phyloP scores from a whole-genome alignment of 2,888 invertebrate genomes.

The Xylophagus ater region DNA sequence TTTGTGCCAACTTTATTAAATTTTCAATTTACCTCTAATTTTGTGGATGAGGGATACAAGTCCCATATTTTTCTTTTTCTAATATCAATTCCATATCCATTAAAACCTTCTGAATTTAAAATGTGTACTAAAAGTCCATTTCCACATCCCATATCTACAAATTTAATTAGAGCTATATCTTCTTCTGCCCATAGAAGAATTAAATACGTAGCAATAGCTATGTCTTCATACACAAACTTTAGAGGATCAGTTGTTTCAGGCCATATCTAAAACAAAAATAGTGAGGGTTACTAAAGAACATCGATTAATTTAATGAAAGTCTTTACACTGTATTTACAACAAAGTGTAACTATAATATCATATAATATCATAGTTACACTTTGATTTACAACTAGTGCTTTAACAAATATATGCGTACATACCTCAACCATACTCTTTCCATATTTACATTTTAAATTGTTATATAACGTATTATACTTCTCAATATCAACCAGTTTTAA shows the following conservation, averaged over 20 bases:
- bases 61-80: constrained; percentile 83
- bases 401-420: constrained; percentile 17
- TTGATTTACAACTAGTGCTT: neutral
- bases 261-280: constrained; percentile 63
- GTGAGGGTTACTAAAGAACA: no score
- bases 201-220: constrained; percentile 85
- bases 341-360: no score
- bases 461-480: constrained; percentile 60
- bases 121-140: constrained; percentile 90
- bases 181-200: constrained; percentile 62
- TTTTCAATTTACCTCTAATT: constrained; percentile 35
- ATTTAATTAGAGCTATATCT: constrained; percentile 44
- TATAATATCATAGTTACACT: no score
- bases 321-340: no score
- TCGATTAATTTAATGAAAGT: no score
- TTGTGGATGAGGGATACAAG: constrained; percentile 52
- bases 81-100: constrained; percentile 74
- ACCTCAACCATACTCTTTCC: constrained; percentile 61
- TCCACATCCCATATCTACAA: constrained; percentile 95
- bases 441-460: constrained; percentile 65
- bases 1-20: neutral
- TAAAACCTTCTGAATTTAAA: constrained; percentile 69
- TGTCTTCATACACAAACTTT: constrained; percentile 94
- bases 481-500: constrained; percentile 55
- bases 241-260: constrained; percentile 85